phyloP scores from a whole-genome alignment of 2,888 invertebrate genomes.

The Sinohyriopsis cumingii region DNA sequence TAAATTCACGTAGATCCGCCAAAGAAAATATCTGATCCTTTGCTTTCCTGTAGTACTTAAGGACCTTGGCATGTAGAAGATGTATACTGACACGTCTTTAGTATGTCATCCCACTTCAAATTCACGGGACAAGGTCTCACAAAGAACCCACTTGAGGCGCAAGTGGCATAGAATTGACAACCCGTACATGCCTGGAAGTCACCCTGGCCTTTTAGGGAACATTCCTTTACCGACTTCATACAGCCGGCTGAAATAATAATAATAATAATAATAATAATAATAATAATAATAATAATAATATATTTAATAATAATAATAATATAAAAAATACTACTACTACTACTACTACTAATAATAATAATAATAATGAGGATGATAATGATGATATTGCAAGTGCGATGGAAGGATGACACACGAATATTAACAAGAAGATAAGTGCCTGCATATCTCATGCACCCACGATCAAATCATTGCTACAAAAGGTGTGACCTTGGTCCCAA shows the following conservation, averaged over 20 bases:
- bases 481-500: no score
- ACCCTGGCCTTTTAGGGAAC: slow-evolving; percentile 29
- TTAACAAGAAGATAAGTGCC: no score
- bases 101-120: slow-evolving; percentile 50
- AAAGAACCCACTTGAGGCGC: slow-evolving; percentile 42
- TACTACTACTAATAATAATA: slow-evolving; percentile 17
- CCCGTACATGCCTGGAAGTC: slow-evolving; percentile 51
- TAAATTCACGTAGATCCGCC: no score
- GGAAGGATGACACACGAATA: no score
- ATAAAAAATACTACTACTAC: not conserved
- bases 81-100: slow-evolving; percentile 41
- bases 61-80: slow-evolving; percentile 46
- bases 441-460: no score
- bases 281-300: slow-evolving; percentile 8
- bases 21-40: no score
- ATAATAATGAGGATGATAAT: not conserved
- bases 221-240: slow-evolving; percentile 19
- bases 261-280: not conserved
- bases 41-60: slow-evolving; percentile 3
- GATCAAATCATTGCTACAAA: no score
- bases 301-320: slow-evolving; percentile 10
- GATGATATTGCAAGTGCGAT: no score
- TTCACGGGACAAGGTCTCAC: slow-evolving; percentile 43
- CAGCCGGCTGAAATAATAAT: slow-evolving; percentile 37
- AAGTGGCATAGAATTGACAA: slow-evolving; percentile 48